Evolutionary conservation across 2,888 invertebrate genomes (phyloP).

Genomic region (Andricus quercusramuli): DNA sequence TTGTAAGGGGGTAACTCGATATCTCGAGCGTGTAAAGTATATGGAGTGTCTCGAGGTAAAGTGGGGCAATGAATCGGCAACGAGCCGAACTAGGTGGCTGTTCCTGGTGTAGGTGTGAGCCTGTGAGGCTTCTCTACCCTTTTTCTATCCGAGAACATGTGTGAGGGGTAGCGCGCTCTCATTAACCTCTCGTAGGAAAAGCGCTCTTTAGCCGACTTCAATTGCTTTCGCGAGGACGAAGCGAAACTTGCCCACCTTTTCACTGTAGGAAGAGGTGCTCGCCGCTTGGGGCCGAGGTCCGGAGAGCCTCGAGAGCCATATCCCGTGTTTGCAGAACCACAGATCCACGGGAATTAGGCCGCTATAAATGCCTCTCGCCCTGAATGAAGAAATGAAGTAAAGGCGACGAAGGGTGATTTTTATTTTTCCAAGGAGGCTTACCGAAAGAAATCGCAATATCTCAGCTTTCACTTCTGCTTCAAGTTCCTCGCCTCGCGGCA

Average conservation of each 20-base stretch:
- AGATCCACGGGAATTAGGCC: conserved; percentile 66
- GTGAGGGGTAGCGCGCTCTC: conserved; percentile 55
- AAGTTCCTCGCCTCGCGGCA: neutral
- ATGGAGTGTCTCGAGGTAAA: conserved; percentile 38
- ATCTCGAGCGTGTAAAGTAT: conserved; percentile 10
- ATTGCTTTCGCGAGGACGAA: conserved; percentile 66
- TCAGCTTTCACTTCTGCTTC: conserved; percentile 9
- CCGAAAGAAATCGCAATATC: conserved; percentile 14
- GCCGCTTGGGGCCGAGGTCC: conserved; percentile 33
- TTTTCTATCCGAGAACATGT: conserved; percentile 6
- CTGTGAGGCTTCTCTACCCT: conserved; percentile 15
- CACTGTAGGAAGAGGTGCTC: conserved; percentile 49
- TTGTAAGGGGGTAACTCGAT: conserved; percentile 17
- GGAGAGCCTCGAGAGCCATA: conserved; percentile 54
- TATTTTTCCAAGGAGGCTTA: conserved; percentile 16
- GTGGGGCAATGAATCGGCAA: conserved; percentile 50
- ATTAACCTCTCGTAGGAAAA: conserved; percentile 67
- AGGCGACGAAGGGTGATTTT: neutral
- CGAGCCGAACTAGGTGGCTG: conserved; percentile 46
- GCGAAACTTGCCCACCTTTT: conserved; percentile 62
- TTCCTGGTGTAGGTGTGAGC: conserved; percentile 20
- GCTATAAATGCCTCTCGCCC: conserved; percentile 48
- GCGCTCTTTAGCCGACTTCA: conserved; percentile 68
- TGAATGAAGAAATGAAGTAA: conserved; percentile 9
- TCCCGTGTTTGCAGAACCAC: conserved; percentile 64